Base-by-base conservation (phyloP, 1,140 invertebrate genomes). In the Ceratoteleas bidentatus region DNA sequence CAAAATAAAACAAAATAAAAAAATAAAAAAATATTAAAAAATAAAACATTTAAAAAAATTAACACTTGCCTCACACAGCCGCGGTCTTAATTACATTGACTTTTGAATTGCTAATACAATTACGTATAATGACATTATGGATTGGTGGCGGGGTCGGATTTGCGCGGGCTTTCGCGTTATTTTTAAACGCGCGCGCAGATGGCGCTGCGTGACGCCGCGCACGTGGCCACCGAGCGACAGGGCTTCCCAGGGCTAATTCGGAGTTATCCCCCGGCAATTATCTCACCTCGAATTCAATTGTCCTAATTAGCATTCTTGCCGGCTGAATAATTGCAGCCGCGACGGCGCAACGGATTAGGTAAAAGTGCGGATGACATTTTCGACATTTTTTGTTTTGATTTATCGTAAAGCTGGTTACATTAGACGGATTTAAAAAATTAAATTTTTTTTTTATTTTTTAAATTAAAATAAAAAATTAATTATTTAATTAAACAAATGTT, bases 91-190 rank as follows among this genome's bases (percentile, higher is more conserved):
- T 76, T 76, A 62, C 56, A 68, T 76, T 76, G 64, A 76, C 64
- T 76, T 76, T 62, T 76, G 73, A 68, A 76, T 76, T 69, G 56
- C 56, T 56, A 76, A 76, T 40, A 69, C 73, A 49, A 69, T 76
- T 76, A 76, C 64, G 47, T 56, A 57, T 68, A 76, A 76, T 76
- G 68, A 61, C 61, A 75, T 75, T 66, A 68, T 11, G 40, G n/a
- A 60, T 66, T 13, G 49, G 14, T 73, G 60, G 9, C 33, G 57
- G 24, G 32, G 32, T 38, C 53, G 56, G 56, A 52, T 8, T 13
- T 34, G 10, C n/a, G 10, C 32, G 33, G 36, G 70, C 52, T 50
- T 58, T 75, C 53, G 24, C 24, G 65, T 66, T 75, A 66, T 65
- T 58, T 75, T 65, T 65, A 66, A 58, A 66, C 53, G 34, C 14